Evolutionary conservation across 2,113 vertebrate genomes (phyloP).

Genomic region (Poeciliopsis turrubarensis): DNA sequence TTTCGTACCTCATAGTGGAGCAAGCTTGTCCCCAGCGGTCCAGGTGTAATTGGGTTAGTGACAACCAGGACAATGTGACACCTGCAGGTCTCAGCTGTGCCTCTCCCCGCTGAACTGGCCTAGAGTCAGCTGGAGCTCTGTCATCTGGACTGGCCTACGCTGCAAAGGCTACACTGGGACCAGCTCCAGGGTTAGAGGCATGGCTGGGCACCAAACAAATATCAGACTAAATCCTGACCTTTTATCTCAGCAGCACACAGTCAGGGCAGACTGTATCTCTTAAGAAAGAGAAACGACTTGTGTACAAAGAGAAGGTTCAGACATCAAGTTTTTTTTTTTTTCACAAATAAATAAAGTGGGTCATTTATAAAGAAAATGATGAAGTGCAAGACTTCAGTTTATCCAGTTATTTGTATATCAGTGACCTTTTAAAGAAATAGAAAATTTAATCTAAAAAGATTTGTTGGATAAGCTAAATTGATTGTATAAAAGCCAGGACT

Average conservation of each 20-base stretch:
- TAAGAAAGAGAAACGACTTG: not conserved
- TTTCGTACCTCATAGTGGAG: slow-evolving; percentile 36
- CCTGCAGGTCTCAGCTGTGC: slow-evolving; percentile 72
- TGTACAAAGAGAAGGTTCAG: no score
- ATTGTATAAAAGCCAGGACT: no score
- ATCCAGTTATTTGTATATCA: not conserved
- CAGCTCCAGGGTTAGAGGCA: slow-evolving; percentile 47
- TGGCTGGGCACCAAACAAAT: slow-evolving; percentile 30
- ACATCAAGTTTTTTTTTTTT: not conserved
- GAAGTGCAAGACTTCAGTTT: not conserved
- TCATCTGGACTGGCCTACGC: slow-evolving; percentile 60
- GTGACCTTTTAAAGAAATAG: not conserved
- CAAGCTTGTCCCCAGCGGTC: slow-evolving; percentile 41
- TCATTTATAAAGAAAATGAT: slow-evolving; percentile 5
- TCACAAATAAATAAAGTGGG: slow-evolving; percentile 18
- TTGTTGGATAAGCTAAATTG: not conserved
- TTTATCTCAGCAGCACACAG: slow-evolving; percentile 31
- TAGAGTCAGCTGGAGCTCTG: slow-evolving; percentile 68
- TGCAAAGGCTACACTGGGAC: slow-evolving; percentile 50
- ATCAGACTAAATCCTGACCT: slow-evolving; percentile 42
- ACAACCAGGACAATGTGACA: slow-evolving; percentile 76
- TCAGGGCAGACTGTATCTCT: not conserved
- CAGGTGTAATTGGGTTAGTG: slow-evolving; percentile 77
- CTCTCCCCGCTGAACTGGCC: slow-evolving; percentile 66
- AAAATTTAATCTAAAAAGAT: not conserved